Evolutionary conservation across 2,888 invertebrate genomes (phyloP).

Genomic region (Lacanobia oleracea): DNA sequence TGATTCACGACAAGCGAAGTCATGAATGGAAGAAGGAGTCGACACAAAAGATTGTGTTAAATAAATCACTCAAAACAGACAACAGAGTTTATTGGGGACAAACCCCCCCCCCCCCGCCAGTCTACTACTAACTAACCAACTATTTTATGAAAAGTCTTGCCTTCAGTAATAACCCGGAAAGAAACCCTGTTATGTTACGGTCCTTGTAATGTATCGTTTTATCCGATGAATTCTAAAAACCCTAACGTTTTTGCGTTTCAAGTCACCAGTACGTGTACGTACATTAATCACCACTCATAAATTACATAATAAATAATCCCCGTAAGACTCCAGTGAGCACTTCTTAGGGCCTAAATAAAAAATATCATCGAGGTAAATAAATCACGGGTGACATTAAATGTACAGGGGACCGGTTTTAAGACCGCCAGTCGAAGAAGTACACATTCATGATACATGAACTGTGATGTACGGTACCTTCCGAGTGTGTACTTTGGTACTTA

Average conservation of each 20-base stretch:
- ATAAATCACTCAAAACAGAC: no score
- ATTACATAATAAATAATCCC: constrained; percentile 61
- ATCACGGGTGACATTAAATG: constrained; percentile 71
- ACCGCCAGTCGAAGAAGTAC: constrained; percentile 62
- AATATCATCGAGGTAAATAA: constrained; percentile 69
- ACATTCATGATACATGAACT: constrained; percentile 68
- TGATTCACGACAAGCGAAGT: no score
- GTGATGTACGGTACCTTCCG: constrained; percentile 21
- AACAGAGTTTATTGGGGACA: no score
- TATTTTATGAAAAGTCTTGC: no score
- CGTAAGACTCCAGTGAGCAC: constrained; percentile 48
- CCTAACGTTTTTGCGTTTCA: constrained; percentile 5
- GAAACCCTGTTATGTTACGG: no score
- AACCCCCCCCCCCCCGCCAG: no score
- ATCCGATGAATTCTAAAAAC: not conserved
- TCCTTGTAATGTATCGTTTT: no score
- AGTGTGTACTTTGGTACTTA: constrained; percentile 17
- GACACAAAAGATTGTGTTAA: no score
- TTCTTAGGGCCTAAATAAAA: constrained; percentile 62
- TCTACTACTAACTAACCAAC: no score
- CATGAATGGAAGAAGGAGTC: no score
- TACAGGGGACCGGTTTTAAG: constrained; percentile 69
- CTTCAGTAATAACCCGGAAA: no score
- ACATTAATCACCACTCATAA: constrained; percentile 56
- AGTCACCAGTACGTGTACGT: constrained; percentile 12